Base-by-base conservation (phyloP, 2,888 invertebrate species). In the Scaptodrosophila latifasciaeformis region DNA sequence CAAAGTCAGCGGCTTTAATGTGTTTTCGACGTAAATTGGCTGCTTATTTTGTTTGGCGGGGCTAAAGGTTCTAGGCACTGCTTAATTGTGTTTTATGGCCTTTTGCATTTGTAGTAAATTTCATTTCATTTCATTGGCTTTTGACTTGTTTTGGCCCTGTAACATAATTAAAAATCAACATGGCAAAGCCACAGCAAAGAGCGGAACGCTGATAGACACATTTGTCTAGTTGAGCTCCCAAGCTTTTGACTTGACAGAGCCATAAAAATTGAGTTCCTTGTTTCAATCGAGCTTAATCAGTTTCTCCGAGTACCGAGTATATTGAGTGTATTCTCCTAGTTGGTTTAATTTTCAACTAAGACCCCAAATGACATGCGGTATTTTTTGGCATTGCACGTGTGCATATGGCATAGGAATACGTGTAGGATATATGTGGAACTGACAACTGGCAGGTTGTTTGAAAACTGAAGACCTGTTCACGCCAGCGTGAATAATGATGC, bases 401-500 rank as follows among this genome's bases (percentile, higher is more conserved):
- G 10, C 10, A 9, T 31, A 31, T 31, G n/a, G 31, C 10, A 15
- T n/a, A n/a, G n/a, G n/a, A n/a, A n/a, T n/a, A n/a, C n/a, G n/a
- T n/a, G n/a, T n/a, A n/a, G n/a, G n/a, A n/a, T n/a, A n/a, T n/a
- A n/a, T n/a, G n/a, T n/a, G n/a, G n/a, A n/a, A n/a, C n/a, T n/a
- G n/a, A n/a, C n/a, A n/a, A n/a, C n/a, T n/a, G n/a, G n/a, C n/a
- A n/a, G n/a, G n/a, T n/a, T n/a, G n/a, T n/a, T n/a, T n/a, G n/a
- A n/a, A n/a, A n/a, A n/a, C n/a, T n/a, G n/a, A 29, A 29, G 6
- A 10, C 29, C 29, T 29, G 6, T 29, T 29, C 10, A 7, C 10
- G n/a, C n/a, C n/a, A n/a, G 49, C 67, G 63, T 79, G 75, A 80
- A 77, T 77, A 77, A 77, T 77, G 77, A 75, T 80, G 75, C 56